A percentile compares a stretch with the other conserved stretches of the same genome.
Conservation (phyloP, 2,113 vertebrate species). For the Rafetus swinhoei region DNA sequence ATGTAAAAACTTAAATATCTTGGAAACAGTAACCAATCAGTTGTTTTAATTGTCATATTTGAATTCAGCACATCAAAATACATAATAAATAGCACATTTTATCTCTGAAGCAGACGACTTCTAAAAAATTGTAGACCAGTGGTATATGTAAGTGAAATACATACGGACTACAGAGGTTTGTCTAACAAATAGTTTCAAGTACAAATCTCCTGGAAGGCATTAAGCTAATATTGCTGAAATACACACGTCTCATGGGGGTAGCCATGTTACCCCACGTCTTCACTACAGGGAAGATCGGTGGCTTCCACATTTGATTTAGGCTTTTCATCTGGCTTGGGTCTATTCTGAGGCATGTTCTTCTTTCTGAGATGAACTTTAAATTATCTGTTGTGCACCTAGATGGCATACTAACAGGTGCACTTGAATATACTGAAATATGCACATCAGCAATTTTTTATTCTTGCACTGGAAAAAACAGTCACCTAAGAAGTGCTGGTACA, state of each 20-base stretch:
- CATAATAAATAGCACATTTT: too few species aligned
- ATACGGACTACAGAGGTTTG: background rate
- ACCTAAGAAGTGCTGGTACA: background rate
- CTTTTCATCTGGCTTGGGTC: background rate
- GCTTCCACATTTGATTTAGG: too few species aligned
- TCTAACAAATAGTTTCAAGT: background rate
- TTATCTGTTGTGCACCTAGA: background rate
- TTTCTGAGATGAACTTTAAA: rapidly evolving
- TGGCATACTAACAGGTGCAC: rapidly evolving
- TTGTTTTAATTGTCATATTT: too few species aligned
- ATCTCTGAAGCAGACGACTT: too few species aligned
- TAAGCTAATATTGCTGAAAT: background rate
- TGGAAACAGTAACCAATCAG: too few species aligned
- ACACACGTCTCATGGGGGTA: too few species aligned
- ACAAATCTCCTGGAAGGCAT: background rate
- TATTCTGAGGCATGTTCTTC: background rate
- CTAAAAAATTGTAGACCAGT: too few species aligned
- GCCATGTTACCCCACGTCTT: too few species aligned
- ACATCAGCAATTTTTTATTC: background rate
- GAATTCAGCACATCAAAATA: too few species aligned
- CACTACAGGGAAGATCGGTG: too few species aligned
- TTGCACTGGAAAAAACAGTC: background rate
- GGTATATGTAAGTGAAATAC: background rate
- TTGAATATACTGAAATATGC: background rate
- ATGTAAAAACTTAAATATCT: too few species aligned